Base-by-base conservation (phyloP, 2,113 vertebrate species). In the Pangasianodon gigas region DNA sequence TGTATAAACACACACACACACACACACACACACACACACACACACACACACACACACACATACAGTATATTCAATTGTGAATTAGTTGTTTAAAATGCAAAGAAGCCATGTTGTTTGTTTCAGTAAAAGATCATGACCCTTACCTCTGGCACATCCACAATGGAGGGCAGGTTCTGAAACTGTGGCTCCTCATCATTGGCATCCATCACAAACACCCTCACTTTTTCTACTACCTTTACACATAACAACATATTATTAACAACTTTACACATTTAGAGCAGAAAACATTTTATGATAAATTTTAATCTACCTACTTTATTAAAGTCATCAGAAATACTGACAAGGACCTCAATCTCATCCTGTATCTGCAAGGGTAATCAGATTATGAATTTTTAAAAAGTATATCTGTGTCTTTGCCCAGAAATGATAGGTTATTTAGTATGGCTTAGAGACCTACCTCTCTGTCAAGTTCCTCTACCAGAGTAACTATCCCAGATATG, bases 161-260 rank as follows among this genome's bases (percentile, higher is more conserved):
- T 92, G 7, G 97, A 97, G 24, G 98, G 98, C 90, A 98, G 95
- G 89, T 97, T 97, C 92, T 96, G 93, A 93, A 99, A 99, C 93
- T 96, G 96, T 0, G 98, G 98, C 0, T 95, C 96, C 93, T 99
- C 98, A 16, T 99, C 98, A 29, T 99, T 99, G 91, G 97, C 96
- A 92, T 99, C 98, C 62, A 96, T 98, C 48, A 99, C 97, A 94
- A 99, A 96, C 90, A 99, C 95, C 60, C 96, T 95, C 51, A 98
- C 98, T 95, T 98, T 98, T 95, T 99, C 98, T 90, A 97, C 95
- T 88, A 99, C 98, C 98, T 99, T 91, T 48, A 91, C 77, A 91
- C 29, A 71, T 13, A 71, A 26, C 7, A 80, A 5, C 58, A 32
- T 32, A 29, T 41, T 65, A 74, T 79, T 67, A 79, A 44, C 14